Evolutionary conservation across 37 sponge, comb jelly and placozoan genomes (phyloP), one percentile per base, ranked within the genome.

Genomic region (Geodia barretti): DNA sequence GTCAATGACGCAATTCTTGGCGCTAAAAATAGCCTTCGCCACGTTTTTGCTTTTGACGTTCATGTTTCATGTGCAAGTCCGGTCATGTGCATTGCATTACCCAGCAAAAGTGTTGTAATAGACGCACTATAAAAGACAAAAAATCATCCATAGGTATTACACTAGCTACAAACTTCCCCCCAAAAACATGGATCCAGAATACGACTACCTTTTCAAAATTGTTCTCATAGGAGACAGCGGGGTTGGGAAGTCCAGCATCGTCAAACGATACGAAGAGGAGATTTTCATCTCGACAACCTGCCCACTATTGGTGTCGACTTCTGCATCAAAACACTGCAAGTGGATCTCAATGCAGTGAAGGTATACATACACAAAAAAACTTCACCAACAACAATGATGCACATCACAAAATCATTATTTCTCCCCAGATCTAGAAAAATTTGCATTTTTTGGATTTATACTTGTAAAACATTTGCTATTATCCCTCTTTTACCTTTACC

Each of bases 291-390:
- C 71, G 61, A 83, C 35, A 87, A 88, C n/a, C 87, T 93, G 20
- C 94, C 94, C 0, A 96, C 97, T 37, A 93, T 96, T 73, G 97
- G 93, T 33, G 93, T 93, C 29, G 93, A 96, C 73, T 96, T 93
- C 59, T 87, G 89, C 59, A 93, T 96, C 37, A 96, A 93, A 72
- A 92, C 93, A 4, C 25, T 96, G 32, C 91, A 93, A 39, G 87
- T 92, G 21, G 91, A 83, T 32, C 40, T 62, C 4, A 90, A 91
- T 64, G 79, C 91, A n/a, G 80, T 96, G 19, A 96, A 96, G 89
- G 97, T 96, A 83, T 21, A 59, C 7, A 32, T 24, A 1, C 36
- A 31, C 25, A 14, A 37, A 23, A 8, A 70, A 20, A 34, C 33
- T 9, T 67, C 5, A 23, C 7, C 26, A n/a, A n/a, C n/a, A n/a